phyloP scores from a whole-genome alignment of 2,113 vertebrate species.

The Oryzias javanicus region DNA sequence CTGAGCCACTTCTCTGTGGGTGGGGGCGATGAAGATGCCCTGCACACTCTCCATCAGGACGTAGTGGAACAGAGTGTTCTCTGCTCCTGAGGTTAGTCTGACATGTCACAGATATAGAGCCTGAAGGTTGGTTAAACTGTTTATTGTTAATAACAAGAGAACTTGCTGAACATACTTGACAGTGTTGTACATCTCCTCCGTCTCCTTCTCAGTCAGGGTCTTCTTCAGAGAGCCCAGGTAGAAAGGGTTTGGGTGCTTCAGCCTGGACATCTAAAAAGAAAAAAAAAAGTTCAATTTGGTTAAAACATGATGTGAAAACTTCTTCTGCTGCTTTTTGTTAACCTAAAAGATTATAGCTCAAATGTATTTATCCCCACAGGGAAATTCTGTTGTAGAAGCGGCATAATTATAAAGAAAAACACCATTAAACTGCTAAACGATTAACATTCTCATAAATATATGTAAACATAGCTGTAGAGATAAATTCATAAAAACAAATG shows the following conservation, averaged over 20 bases:
- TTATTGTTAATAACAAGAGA: background rate
- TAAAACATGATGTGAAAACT: too few relatives aligned
- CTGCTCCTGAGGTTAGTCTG: conserved; percentile 89
- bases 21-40: conserved; percentile 94
- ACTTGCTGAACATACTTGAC: conserved; percentile 91
- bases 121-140: background rate
- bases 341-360: too few relatives aligned
- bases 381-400: too few relatives aligned
- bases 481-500: too few relatives aligned
- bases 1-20: conserved; percentile 85
- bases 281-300: background rate
- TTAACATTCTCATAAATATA: too few relatives aligned
- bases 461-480: too few relatives aligned
- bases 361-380: too few relatives aligned
- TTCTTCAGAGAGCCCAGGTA: conserved; percentile 85
- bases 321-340: too few relatives aligned
- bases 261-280: conserved; percentile 76
- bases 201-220: conserved; percentile 83
- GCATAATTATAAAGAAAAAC: too few relatives aligned
- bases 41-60: conserved; percentile 89
- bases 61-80: conserved; percentile 96
- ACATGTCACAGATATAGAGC: background rate
- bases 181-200: conserved; percentile 79
- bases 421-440: too few relatives aligned
- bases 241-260: conserved; percentile 88